Evolutionary conservation across 2,888 invertebrate genomes (phyloP).

Genomic region (Ormyrus pomaceus): DNA sequence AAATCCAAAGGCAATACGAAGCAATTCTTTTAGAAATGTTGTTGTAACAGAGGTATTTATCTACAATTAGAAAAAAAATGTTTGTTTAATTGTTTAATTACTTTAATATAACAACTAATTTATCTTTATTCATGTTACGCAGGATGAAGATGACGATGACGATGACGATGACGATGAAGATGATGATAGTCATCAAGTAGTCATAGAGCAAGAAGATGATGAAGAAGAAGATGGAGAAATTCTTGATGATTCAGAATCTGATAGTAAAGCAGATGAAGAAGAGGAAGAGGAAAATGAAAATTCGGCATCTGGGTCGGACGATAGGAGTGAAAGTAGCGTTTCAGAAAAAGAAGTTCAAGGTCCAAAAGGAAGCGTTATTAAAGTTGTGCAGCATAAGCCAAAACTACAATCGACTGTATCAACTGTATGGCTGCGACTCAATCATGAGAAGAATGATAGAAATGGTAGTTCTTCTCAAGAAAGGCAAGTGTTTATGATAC

Average conservation of each 20-base stretch:
- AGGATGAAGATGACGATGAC: slow-evolving; percentile 47
- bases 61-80: background rate
- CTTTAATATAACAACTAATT: background rate
- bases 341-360: slow-evolving; percentile 80
- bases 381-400: slow-evolving; percentile 77
- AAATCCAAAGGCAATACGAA: slow-evolving; percentile 61
- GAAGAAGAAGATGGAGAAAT: slow-evolving; percentile 62
- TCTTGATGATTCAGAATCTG: slow-evolving; percentile 58
- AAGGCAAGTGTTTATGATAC: slow-evolving; percentile 61
- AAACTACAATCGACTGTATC: slow-evolving; percentile 76
- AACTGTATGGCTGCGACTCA: slow-evolving; percentile 79
- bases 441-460: slow-evolving; percentile 66
- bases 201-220: slow-evolving; percentile 60
- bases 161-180: slow-evolving; percentile 50
- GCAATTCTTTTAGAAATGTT: slow-evolving; percentile 55
- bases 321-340: slow-evolving; percentile 62
- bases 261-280: slow-evolving; percentile 59
- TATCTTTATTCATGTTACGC: slow-evolving; percentile 2
- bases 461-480: slow-evolving; percentile 22
- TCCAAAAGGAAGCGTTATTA: slow-evolving; percentile 76
- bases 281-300: slow-evolving; percentile 60
- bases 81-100: background rate
- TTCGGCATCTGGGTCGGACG: slow-evolving; percentile 55
- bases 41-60: slow-evolving; percentile 62
- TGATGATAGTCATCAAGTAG: slow-evolving; percentile 58